Conservation (phyloP, 1,140 invertebrate genomes). For the Pogonomyrmex californicus region DNA sequence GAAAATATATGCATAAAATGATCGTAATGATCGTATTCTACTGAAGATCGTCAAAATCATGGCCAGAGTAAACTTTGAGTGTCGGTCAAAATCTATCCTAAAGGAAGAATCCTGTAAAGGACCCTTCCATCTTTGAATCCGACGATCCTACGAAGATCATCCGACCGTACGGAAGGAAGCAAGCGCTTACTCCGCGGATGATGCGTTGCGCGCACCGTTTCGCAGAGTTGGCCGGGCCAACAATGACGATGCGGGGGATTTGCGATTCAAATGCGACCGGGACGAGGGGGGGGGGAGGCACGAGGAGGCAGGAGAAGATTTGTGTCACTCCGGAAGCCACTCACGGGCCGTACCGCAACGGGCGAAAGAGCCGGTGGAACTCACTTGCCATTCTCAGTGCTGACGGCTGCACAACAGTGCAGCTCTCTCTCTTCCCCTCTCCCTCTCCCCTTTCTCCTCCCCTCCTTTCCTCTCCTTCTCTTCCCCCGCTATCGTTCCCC, state of each 20-base stretch:
- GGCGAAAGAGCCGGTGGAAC: constrained; percentile 57
- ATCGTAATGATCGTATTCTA: not conserved
- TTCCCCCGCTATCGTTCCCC: not conserved
- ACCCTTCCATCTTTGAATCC: not conserved
- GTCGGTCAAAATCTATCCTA: not conserved
- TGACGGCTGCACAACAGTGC: constrained; percentile 68
- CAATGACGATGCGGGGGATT: constrained; percentile 70
- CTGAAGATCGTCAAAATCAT: not conserved
- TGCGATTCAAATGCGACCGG: constrained; percentile 74
- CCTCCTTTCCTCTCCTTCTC: not conserved
- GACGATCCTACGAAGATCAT: constrained; percentile 9
- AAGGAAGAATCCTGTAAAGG: not conserved
- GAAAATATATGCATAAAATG: not conserved
- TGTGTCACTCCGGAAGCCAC: constrained; percentile 66
- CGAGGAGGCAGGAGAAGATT: constrained; percentile 43
- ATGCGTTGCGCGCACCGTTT: constrained; percentile 42
- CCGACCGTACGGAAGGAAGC: not conserved
- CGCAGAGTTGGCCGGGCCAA: constrained; percentile 50
- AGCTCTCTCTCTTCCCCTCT: constrained; percentile 1
- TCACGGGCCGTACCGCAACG: constrained; percentile 52
- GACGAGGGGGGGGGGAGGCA: not conserved
- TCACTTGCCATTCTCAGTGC: constrained; percentile 67
- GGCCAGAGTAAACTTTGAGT: not conserved
- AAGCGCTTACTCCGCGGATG: constrained; percentile 30
- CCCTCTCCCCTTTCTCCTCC: constrained; percentile 22